Base-by-base conservation (phyloP, 1,140 invertebrate genomes). In the Dreissena rostriformis region DNA sequence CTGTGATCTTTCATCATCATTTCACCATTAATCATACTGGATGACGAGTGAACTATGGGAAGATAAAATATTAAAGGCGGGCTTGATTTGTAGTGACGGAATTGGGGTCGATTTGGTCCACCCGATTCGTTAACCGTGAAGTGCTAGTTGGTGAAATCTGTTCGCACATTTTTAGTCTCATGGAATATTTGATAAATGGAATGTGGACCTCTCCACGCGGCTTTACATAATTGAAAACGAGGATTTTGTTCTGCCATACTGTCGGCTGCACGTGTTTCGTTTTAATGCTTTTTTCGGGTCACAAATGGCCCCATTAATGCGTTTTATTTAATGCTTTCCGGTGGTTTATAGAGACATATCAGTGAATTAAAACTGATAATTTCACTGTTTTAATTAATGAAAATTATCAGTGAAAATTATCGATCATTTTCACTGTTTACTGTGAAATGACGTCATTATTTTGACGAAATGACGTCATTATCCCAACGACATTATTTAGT, bases 201-300 rank as follows among this genome's bases (percentile, higher is more conserved):
- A 68, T 66, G 63, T 55, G 66, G 65, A 52, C 65, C 63, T 52
- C 65, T 79, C 70, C 11, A 79, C 12, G 28, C n/a, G 51, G 66
- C 52, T 79, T 79, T 79, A 79, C 76, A 79, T 79, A 79, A 79
- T 79, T 79, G 65, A 79, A 79, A 67, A 68, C 70, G 53, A 79
- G 65, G 67, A 63, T 79, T 79, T 79, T 79, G 76, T 79, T 79
- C 65, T 49, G 49, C 0, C 28, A 26, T 68, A 49, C 19, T 55
- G 70, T 51, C 29, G 15, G 57, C 51, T 68, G 76, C 76, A 79
- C 76, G 76, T 79, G 76, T 66, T 28, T 22, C 76, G 53, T 57
- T 12, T 57, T 14, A 14, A 14, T 12, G 12, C 53, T 57, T 57
- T n/a, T 57, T 57, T 19, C 12, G 53, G 12, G 53, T 57, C 53